Percentiles rank a stretch among this genome's conserved stretches.
These are phyloP conservation scores for Nomada ruficornis DNA, from an alignment of 2,888 invertebrate species.

Conservation along the genomic window DNA sequence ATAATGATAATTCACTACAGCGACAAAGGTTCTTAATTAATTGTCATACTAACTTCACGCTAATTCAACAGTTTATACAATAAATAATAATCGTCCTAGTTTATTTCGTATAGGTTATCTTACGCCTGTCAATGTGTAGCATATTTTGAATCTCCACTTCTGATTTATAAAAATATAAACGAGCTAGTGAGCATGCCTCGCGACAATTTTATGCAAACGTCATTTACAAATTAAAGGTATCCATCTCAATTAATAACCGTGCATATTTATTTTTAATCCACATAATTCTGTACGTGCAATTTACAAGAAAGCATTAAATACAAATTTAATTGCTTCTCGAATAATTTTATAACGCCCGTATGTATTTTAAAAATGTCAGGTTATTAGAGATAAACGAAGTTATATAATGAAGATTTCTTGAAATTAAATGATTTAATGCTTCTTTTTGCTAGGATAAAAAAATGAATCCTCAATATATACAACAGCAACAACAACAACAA, in stretches of 20 bases:
- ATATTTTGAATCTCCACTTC: slow-evolving; percentile 48
- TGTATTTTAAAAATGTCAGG: not conserved
- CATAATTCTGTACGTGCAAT: not conserved
- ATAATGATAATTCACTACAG: slow-evolving; percentile 16
- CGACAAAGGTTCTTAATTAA: not conserved
- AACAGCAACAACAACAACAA: slow-evolving; percentile 75
- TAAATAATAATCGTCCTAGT: not conserved
- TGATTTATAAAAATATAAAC: slow-evolving; percentile 22
- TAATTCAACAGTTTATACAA: slow-evolving; percentile 4
- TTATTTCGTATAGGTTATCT: slow-evolving; percentile 60
- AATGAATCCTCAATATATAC: slow-evolving; percentile 86
- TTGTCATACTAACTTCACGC: not conserved
- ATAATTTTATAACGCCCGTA: not conserved
- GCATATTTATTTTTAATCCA: slow-evolving; percentile 2
- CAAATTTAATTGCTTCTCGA: not conserved
- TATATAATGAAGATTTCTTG: not conserved
- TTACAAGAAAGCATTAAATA: not conserved
- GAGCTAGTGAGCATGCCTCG: not conserved
- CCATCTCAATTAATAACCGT: not conserved
- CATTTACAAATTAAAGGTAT: not conserved
- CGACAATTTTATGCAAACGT: not conserved
- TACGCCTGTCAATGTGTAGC: slow-evolving; percentile 55
- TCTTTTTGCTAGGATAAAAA: slow-evolving; percentile 69
- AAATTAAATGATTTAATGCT: not conserved
- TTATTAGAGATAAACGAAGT: not conserved